A percentile compares a stretch with the other conserved stretches of the same genome.
Conservation (phyloP, 2,113 vertebrate genomes). For the Elephantulus edwardii region DNA sequence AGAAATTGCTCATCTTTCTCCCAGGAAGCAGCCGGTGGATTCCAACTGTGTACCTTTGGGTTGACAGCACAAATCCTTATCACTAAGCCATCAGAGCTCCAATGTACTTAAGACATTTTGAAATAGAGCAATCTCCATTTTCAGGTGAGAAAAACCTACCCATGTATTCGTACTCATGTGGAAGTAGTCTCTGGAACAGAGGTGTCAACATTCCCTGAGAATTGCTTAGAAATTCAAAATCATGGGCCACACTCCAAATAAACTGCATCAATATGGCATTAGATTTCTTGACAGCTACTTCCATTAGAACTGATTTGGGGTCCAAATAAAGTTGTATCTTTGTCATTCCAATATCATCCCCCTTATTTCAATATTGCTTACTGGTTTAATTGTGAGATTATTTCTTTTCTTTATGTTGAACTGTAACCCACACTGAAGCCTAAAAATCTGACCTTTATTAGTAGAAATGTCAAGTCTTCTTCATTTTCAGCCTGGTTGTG, state of each 20-base stretch:
- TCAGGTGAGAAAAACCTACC: not conserved
- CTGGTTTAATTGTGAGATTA: not conserved
- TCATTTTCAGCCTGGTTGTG: not conserved
- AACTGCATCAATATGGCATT: too few relatives aligned
- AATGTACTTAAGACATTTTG: not conserved
- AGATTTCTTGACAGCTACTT: not conserved
- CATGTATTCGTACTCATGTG: accelerated
- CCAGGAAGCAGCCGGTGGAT: too few relatives aligned
- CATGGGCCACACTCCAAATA: not conserved
- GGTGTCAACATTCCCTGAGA: not conserved
- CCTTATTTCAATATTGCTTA: not conserved
- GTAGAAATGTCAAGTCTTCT: not conserved
- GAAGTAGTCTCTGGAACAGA: not conserved
- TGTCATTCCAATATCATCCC: not conserved
- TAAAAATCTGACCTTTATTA: not conserved
- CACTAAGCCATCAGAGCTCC: too few relatives aligned
- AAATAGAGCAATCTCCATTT: not conserved
- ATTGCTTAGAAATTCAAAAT: not conserved
- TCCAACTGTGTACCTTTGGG: too few relatives aligned
- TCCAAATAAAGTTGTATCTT: not conserved
- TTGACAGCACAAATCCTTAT: too few relatives aligned
- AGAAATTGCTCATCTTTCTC: too few relatives aligned
- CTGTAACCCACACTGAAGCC: not conserved
- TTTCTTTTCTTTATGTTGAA: not conserved
- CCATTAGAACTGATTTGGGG: not conserved